Conservation (phyloP, 1,140 invertebrate species). For the Zaprionus taronus region DNA sequence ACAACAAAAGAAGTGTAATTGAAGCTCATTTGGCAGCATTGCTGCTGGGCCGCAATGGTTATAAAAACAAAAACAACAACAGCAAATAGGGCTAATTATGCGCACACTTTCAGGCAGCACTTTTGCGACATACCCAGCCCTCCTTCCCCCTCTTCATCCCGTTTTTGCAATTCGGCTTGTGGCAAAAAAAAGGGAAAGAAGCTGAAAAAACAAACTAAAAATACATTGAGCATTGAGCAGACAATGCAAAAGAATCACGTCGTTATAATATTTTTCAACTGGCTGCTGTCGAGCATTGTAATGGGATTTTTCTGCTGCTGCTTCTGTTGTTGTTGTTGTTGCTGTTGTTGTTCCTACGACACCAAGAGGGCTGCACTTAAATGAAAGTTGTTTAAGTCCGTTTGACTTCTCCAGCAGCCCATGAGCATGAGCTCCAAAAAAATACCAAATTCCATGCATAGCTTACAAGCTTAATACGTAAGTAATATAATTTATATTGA, state of each 20-base stretch:
- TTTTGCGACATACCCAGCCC: constrained; percentile 10
- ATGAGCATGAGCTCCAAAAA: neutral
- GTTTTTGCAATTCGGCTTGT: constrained; percentile 41
- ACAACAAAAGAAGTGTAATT: constrained; percentile 72
- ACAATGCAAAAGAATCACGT: constrained; percentile 75
- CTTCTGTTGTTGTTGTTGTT: constrained; percentile 33
- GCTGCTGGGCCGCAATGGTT: constrained; percentile 37
- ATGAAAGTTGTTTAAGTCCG: constrained; percentile 66
- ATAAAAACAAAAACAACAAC: constrained; percentile 41
- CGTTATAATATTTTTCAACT: constrained; percentile 65
- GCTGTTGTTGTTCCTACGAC: constrained; percentile 21
- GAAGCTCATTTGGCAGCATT: constrained; percentile 73
- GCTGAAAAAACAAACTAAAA: constrained; percentile 20
- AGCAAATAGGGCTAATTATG: constrained; percentile 79
- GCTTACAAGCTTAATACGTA: no score
- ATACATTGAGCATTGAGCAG: constrained; percentile 42
- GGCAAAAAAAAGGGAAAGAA: constrained; percentile 19
- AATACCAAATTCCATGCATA: neutral
- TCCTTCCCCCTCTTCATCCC: constrained; percentile 19
- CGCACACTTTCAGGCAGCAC: constrained; percentile 67
- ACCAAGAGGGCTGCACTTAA: constrained; percentile 67
- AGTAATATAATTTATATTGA: neutral
- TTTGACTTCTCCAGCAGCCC: constrained; percentile 2
- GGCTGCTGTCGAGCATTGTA: constrained; percentile 49
- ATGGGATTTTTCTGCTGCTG: constrained; percentile 36